Conservation (phyloP, 2,888 invertebrate genomes). For the Caenorhabditis doughertyi region DNA sequence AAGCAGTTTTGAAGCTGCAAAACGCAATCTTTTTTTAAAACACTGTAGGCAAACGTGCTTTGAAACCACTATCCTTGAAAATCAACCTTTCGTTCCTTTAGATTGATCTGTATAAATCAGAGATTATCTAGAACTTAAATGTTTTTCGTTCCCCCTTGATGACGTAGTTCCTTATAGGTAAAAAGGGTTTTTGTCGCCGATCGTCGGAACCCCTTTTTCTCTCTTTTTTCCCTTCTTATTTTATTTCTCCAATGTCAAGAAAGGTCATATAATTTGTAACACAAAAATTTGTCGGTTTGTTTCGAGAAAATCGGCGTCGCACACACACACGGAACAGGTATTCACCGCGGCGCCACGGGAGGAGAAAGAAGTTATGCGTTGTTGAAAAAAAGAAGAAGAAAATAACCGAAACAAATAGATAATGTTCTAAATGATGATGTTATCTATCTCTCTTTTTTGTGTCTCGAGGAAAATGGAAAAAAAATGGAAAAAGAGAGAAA, state of each 20-base stretch:
- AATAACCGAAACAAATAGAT: background rate
- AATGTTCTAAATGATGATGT: background rate
- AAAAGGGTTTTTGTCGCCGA: no score
- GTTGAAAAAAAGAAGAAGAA: background rate
- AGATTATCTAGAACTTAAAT: no score
- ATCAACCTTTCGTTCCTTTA: no score
- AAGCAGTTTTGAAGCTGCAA: no score
- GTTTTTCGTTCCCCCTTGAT: no score
- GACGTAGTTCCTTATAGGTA: no score
- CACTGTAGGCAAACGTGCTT: no score
- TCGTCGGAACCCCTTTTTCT: no score
- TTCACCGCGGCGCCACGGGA: background rate
- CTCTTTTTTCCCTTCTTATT: background rate
- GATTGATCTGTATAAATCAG: no score
- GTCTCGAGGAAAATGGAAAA: no score
- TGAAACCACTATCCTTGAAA: no score
- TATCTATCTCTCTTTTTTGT: background rate
- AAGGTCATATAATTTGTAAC: slow-evolving; percentile 35
- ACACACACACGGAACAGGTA: background rate
- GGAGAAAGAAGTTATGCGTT: background rate
- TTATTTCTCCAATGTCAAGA: background rate
- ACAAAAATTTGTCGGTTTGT: background rate
- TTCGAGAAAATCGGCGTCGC: background rate
- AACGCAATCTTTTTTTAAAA: no score
- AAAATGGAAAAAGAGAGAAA: background rate